Evolutionary conservation across 2,113 vertebrate species (phyloP), one percentile per base, ranked within the genome.

Genomic region (Seriola rivoliana): DNA sequence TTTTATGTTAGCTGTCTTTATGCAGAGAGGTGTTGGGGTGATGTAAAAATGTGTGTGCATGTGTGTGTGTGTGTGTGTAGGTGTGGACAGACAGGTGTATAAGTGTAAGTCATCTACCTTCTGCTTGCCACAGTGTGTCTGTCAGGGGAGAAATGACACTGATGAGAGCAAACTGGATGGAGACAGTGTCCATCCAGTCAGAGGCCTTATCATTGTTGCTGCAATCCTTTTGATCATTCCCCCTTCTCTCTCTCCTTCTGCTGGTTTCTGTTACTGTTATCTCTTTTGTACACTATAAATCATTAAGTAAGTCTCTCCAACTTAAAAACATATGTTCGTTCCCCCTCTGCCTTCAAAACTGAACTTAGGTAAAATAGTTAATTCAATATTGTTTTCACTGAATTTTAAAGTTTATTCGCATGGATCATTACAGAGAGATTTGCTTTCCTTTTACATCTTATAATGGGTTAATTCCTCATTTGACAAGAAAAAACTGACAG

Each of bases 91-190:
- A 38, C 29, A 2, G 29, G 29, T 29, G 29, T 29, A 29, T 29
- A 29, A 3, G 29, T 29, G 29, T 29, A 29, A 29, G 29, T 29
- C 29, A 29, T 29, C 29, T 29, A 29, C 29, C 29, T 38, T 38
- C 5, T 38, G 63, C 71, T 64, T 14, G 75, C 73, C 38, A 38
- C 38, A 38, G 6, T 38, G 42, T 65, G 80, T 86, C 76, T 89
- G 80, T 90, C 60, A 69, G 75, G 34, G 67, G 13, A 78, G 80
- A 82, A 46, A 60, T 93, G 92, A 95, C 85, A 74, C 32, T 93
- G 93, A 94, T 93, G 92, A 88, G 90, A 92, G 80, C 85, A 92
- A 95, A 93, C 92, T 92, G 90, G 90, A 91, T 86, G 85, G 81
- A 92, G 85, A 85, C 88, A 72, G 79, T 63, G 55, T 91, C 84